phyloP scores from a whole-genome alignment of 1,140 invertebrate species.

The Conus ventricosus region DNA sequence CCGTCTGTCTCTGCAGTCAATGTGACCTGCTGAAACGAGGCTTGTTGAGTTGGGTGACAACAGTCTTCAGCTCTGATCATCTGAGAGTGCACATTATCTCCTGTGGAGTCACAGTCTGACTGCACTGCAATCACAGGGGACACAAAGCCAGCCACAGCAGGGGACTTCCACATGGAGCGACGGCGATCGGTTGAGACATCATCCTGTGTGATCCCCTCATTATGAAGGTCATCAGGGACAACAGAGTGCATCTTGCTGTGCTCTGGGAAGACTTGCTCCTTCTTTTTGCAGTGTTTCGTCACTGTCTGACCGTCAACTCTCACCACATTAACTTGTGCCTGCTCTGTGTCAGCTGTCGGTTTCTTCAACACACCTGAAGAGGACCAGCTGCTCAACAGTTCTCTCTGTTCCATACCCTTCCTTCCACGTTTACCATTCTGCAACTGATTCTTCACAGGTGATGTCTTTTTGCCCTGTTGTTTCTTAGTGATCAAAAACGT shows the following conservation, averaged over 20 bases:
- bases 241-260: not conserved
- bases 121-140: constrained; percentile 8
- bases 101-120: constrained; percentile 23
- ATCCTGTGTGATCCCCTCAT: not conserved
- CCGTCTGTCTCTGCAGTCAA: not conserved
- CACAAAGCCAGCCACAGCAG: constrained; percentile 26
- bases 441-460: constrained; percentile 4
- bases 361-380: not conserved
- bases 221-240: too few relatives aligned
- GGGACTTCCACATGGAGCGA: constrained; percentile 38
- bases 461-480: not conserved
- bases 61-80: not conserved
- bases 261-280: not conserved
- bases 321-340: not conserved
- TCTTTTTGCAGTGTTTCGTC: not conserved
- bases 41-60: not conserved
- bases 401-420: not conserved
- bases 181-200: not conserved
- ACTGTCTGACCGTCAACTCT: not conserved
- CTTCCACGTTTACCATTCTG: not conserved
- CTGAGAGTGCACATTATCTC: not conserved
- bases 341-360: not conserved
- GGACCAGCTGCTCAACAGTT: not conserved
- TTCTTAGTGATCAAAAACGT: constrained; percentile 45
- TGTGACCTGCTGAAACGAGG: not conserved